A percentile compares a stretch with the other conserved stretches of the same genome.
Conservation (phyloP, 2,113 vertebrate species). For the Misgurnus anguillicaudatus region DNA sequence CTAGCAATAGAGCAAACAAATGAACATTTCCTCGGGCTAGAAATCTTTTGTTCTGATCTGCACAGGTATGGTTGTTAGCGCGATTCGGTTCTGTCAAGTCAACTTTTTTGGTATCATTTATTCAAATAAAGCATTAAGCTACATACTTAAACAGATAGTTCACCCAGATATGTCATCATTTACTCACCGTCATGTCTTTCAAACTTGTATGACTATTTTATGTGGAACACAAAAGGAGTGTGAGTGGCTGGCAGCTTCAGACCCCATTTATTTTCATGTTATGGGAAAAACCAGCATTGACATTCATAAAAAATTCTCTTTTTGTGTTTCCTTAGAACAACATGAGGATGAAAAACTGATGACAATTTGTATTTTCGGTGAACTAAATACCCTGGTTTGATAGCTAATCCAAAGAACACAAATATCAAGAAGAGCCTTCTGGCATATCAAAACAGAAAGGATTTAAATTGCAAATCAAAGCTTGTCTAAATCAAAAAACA, state of each 20-base stretch:
- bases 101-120: constrained; percentile 27
- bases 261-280: too few relatives aligned
- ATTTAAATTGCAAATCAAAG: neutral
- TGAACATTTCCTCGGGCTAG: neutral
- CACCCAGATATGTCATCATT: too few relatives aligned
- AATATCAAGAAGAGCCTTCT: constrained; percentile 19
- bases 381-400: neutral
- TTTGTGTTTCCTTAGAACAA: too few relatives aligned
- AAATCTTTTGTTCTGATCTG: constrained; percentile 11
- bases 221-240: too few relatives aligned
- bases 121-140: constrained; percentile 46
- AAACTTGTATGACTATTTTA: too few relatives aligned
- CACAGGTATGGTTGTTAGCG: neutral
- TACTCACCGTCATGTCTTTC: too few relatives aligned
- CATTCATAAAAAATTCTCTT: too few relatives aligned
- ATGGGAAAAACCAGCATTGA: too few relatives aligned
- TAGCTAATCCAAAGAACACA: constrained; percentile 13
- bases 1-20: constrained; percentile 15
- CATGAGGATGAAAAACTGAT: too few relatives aligned
- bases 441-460: neutral
- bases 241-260: too few relatives aligned
- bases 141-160: constrained; percentile 40
- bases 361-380: too few relatives aligned
- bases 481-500: constrained; percentile 15
- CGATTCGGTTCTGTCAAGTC: constrained; percentile 3